These are phyloP conservation scores for Escarpia spicata DNA, from an alignment of 2,888 invertebrate genomes.

Conservation along the genomic window DNA sequence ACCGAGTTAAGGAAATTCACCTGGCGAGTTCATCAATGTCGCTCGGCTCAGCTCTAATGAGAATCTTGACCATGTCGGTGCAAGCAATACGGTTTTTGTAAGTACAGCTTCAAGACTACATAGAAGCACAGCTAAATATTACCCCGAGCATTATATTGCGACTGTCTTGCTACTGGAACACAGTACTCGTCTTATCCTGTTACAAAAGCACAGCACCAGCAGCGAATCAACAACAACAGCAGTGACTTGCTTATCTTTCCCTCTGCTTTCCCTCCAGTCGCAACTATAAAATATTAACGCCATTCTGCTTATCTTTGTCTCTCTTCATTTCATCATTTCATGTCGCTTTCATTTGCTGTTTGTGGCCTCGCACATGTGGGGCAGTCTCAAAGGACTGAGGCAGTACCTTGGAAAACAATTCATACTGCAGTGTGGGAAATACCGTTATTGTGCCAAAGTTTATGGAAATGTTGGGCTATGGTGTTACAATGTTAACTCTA, in stretches of 20 bases:
- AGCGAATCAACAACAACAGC: background rate
- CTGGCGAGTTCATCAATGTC: background rate
- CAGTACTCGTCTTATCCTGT: background rate
- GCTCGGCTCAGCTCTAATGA: background rate
- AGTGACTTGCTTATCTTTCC: background rate
- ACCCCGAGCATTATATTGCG: background rate
- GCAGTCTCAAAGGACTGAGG: background rate
- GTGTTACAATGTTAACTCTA: background rate
- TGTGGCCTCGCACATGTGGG: background rate
- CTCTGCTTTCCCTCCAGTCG: background rate
- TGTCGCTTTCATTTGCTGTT: too few species aligned
- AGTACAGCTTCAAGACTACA: background rate
- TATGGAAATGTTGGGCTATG: too few species aligned
- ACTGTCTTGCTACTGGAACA: background rate
- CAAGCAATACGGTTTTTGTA: background rate
- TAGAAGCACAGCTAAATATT: background rate
- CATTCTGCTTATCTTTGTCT: background rate
- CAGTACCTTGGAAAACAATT: background rate
- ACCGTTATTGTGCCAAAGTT: background rate
- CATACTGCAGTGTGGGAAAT: background rate
- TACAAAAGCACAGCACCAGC: background rate
- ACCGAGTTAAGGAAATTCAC: background rate
- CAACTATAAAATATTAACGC: background rate
- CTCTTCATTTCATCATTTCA: background rate
- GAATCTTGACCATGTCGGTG: background rate